phyloP scores from a whole-genome alignment of 2,888 invertebrate species.

The Drosophila recens region DNA sequence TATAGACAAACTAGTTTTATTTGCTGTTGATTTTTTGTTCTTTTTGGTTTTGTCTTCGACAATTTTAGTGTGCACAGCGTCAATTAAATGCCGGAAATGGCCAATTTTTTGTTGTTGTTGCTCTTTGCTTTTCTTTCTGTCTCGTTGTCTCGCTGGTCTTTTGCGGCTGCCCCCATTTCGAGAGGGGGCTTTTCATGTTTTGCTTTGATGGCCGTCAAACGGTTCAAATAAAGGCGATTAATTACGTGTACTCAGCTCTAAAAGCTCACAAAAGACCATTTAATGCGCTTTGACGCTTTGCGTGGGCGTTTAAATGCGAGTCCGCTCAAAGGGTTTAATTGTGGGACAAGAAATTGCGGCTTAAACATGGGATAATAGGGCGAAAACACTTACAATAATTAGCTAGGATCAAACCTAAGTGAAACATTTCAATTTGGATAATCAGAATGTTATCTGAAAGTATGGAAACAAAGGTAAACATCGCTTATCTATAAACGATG shows the following conservation, averaged over 20 bases:
- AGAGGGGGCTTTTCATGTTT: constrained; percentile 70
- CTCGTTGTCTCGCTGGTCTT: constrained; percentile 19
- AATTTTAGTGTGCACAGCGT: constrained; percentile 65
- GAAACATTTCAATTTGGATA: constrained; percentile 28
- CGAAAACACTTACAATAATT: constrained; percentile 43
- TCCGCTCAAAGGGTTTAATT: constrained; percentile 53
- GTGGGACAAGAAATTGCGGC: constrained; percentile 46
- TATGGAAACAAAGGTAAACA: background rate
- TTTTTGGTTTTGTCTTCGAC: constrained; percentile 51
- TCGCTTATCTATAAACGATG: constrained; percentile 25
- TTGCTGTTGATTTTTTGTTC: constrained; percentile 28
- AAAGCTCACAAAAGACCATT: constrained; percentile 54
- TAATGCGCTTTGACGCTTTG: constrained; percentile 70
- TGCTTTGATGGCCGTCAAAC: constrained; percentile 72
- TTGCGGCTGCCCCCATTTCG: constrained; percentile 56
- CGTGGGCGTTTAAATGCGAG: constrained; percentile 32
- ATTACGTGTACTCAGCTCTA: constrained; percentile 64
- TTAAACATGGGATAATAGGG: constrained; percentile 37
- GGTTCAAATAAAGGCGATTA: constrained; percentile 68
- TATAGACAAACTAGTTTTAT: constrained; percentile 57
- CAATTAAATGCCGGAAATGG: constrained; percentile 78
- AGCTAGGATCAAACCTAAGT: constrained; percentile 22
- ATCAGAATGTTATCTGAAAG: constrained; percentile 18
- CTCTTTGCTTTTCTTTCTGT: constrained; percentile 12
- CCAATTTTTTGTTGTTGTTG: constrained; percentile 69